Base-by-base conservation (phyloP, 2,113 vertebrate species). In the Campylomormyrus tamandua region DNA sequence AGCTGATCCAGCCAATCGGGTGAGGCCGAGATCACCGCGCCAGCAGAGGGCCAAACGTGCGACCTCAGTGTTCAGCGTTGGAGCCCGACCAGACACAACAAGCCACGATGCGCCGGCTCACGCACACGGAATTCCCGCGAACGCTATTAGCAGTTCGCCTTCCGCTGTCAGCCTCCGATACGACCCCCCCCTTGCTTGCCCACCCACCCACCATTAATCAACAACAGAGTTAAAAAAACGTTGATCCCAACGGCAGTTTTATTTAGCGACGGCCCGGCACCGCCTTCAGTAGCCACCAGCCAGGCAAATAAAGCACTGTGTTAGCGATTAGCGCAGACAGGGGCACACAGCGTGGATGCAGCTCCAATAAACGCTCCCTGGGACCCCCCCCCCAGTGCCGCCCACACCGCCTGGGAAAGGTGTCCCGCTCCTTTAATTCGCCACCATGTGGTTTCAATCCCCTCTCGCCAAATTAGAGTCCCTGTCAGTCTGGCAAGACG, bases 1-100 rank as follows among this genome's bases (percentile, higher is more conserved):
- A 3, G 31, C 35, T 8, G 17, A 80, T 80, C 74, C 74, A 42
- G 74, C 74, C 74, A 80, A 80, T 80, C 74, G 35, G 35, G 35
- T 15, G 17, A 39, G 35, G 15, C 35, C 0, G 15, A 80, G 35
- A 39, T 13, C 5, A 17, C 74, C 74, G 39, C 95, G 92, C 94
- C 94, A 95, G 95, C 91, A 90, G 96, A 96, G 96, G 95, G 97
- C 95, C 95, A 95, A 96, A 92, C 92, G 96, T 8, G 91, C 95
- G 95, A 96, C 95, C 96, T 94, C 94, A 95, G 95, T 94, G 94
- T 92, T 92, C 94, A 96, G 49, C 94, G 95, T 90, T 95, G 95
- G 95, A 96, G 96, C 94, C 96, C 93, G 95, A 96, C 93, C 96
- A 98, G 97, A 98, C 96, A 97, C 96, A 98, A 98, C 97, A 98